Conservation (phyloP, 2,797 vertebrate genomes). For the Lutjanus argentimaculatus region DNA sequence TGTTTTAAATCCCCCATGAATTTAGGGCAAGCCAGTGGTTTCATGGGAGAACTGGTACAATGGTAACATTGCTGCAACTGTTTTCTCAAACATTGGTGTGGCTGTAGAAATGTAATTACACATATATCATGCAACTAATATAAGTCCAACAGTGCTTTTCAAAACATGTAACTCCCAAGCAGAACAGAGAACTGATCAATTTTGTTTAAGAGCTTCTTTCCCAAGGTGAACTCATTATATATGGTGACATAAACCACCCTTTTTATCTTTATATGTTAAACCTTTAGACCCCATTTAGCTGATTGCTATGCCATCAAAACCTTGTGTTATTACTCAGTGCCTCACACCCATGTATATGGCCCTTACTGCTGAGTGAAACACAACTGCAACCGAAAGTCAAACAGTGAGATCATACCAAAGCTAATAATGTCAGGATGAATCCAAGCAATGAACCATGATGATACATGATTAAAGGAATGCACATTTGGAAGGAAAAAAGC, state of each 20-base stretch:
- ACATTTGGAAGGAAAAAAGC: background rate
- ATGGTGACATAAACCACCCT: background rate
- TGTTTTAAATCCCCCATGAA: no score
- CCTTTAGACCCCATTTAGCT: conserved; percentile 66
- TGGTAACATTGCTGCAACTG: no score
- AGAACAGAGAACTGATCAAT: background rate
- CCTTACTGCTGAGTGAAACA: conserved; percentile 10
- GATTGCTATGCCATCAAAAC: conserved; percentile 2
- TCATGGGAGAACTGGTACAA: no score
- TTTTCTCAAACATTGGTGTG: no score
- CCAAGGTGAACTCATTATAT: background rate
- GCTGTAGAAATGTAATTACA: no score
- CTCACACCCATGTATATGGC: conserved; percentile 39
- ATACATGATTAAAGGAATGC: accelerated
- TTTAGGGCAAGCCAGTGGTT: no score
- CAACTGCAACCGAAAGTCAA: conserved; percentile 37
- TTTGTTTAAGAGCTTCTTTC: background rate
- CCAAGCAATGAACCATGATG: background rate
- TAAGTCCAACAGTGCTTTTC: no score
- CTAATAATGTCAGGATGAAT: background rate
- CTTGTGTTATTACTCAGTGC: conserved; percentile 33
- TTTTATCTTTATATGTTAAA: conserved; percentile 41
- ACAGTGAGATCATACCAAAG: conserved; percentile 7
- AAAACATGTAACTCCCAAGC: background rate
- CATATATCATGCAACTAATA: no score